Percentiles rank a stretch among this genome's conserved stretches.
Conservation (phyloP, 2,888 invertebrate genomes). For the Cordylochernes scorpioides region DNA sequence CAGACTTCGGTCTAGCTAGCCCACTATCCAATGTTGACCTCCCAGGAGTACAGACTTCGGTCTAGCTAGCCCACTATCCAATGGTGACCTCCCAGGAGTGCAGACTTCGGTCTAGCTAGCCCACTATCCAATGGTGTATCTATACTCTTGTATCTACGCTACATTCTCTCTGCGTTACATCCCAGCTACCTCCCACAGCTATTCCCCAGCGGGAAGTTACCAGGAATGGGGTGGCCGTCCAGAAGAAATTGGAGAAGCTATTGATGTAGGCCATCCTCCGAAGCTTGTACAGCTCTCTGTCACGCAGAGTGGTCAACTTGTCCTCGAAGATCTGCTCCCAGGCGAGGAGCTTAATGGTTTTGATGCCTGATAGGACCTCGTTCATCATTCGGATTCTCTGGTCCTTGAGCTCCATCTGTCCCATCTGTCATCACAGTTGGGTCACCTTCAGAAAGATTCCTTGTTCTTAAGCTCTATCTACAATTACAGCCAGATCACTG, state of each 20-base stretch:
- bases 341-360: conserved; percentile 22
- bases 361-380: conserved; percentile 70
- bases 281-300: conserved; percentile 16
- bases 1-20: too few species aligned
- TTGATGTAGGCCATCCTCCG: conserved; percentile 21
- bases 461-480: too few species aligned
- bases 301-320: conserved; percentile 4
- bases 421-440: too few species aligned
- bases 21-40: too few species aligned
- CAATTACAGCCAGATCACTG: too few species aligned
- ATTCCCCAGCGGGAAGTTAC: conserved; percentile 17
- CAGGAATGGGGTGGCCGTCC: conserved; percentile 25
- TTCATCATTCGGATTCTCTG: conserved; percentile 76
- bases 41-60: too few species aligned
- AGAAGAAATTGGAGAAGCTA: conserved; percentile 22
- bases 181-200: neutral
- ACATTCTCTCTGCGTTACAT: neutral
- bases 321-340: conserved; percentile 10
- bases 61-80: too few species aligned
- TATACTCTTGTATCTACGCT: too few species aligned
- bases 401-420: conserved; percentile 79
- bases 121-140: too few species aligned
- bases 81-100: too few species aligned
- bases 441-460: too few species aligned
- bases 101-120: too few species aligned